Percentiles rank a stretch among this genome's conserved stretches.
Evolutionary conservation across 1,140 invertebrate genomes (phyloP).

Genomic region (Tetraneura akinire): DNA sequence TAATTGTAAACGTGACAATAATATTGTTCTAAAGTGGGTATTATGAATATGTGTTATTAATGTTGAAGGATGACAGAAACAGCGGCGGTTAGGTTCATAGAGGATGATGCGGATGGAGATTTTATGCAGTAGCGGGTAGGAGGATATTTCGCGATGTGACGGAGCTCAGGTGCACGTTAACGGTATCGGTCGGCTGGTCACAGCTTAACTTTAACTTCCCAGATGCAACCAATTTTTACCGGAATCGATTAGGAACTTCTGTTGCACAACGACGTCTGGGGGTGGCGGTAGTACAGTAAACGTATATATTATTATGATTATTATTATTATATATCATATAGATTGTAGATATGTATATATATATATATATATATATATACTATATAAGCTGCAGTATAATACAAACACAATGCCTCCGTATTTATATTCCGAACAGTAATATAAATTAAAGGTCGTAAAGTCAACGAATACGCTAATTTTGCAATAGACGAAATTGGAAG

Average conservation of each 20-base stretch:
- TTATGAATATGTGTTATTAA: conserved; percentile 22
- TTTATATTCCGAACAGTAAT: conserved; percentile 26
- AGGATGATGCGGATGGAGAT: neutral
- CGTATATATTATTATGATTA: too few relatives aligned
- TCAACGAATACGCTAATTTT: conserved; percentile 42
- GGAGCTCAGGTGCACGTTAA: conserved; percentile 49
- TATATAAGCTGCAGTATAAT: neutral
- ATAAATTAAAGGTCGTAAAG: conserved; percentile 49
- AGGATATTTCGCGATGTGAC: conserved; percentile 11
- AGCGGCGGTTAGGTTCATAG: neutral
- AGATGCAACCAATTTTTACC: conserved; percentile 51
- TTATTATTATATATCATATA: too few relatives aligned
- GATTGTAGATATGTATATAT: too few relatives aligned
- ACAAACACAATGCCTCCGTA: neutral
- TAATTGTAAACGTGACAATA: neutral
- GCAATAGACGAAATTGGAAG: conserved; percentile 1
- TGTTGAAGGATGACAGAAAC: conserved; percentile 29
- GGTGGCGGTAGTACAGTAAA: neutral
- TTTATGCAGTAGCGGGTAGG: neutral
- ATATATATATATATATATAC: neutral
- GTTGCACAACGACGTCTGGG: neutral
- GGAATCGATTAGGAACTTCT: conserved; percentile 50
- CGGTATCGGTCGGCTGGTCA: conserved; percentile 49
- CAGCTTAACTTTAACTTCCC: conserved; percentile 49
- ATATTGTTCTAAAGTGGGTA: neutral